Evolutionary conservation across 2,888 invertebrate genomes (phyloP).

Genomic region (Tanypteryx hageni): DNA sequence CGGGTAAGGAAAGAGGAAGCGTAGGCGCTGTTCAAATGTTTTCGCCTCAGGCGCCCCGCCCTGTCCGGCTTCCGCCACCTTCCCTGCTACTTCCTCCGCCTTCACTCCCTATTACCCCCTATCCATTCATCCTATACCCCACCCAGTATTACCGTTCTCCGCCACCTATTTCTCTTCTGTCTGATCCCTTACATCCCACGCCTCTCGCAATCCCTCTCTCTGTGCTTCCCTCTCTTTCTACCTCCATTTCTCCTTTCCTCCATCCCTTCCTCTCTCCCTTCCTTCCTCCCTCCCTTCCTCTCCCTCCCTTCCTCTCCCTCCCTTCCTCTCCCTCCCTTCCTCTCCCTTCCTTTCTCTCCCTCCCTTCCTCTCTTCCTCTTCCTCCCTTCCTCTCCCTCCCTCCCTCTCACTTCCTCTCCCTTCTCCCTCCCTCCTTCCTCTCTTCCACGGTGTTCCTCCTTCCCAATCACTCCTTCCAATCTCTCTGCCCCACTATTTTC

Average conservation of each 20-base stretch:
- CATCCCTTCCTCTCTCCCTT: no score
- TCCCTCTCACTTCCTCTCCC: background rate
- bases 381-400: background rate
- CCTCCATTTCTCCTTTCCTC: no score
- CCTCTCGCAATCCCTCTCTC: no score
- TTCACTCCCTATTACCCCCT: background rate
- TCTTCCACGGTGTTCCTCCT: background rate
- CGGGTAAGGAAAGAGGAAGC: background rate
- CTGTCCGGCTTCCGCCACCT: constrained; percentile 3
- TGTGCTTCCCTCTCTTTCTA: no score
- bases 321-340: no score
- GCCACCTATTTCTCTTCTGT: no score
- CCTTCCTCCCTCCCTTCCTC: background rate
- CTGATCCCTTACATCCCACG: no score
- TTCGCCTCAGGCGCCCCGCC: background rate
- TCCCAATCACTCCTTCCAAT: background rate
- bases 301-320: background rate
- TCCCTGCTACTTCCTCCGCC: no score
- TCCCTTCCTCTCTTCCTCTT: background rate
- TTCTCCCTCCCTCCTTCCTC: background rate
- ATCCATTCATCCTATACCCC: background rate
- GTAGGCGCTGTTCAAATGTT: constrained; percentile 5
- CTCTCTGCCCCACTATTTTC: no score
- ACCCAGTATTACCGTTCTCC: background rate
- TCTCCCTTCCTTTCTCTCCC: background rate